Base-by-base conservation (phyloP, 2,888 invertebrate species). In the Sinodicranocentrus sp. region DNA sequence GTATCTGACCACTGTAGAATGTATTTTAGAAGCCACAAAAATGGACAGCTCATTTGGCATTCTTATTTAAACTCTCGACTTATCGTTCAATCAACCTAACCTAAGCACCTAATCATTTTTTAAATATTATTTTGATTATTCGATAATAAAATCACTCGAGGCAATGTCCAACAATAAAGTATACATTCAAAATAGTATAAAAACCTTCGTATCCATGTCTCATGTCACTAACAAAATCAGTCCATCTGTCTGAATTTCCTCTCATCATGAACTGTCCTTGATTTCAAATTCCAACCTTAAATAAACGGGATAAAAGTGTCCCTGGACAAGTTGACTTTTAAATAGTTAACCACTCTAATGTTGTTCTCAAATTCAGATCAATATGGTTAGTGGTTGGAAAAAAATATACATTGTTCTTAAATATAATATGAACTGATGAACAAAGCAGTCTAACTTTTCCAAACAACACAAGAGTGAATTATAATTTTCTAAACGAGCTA, bases 31-130 rank as follows among this genome's bases (percentile, higher is more conserved):
- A 78, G 78, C 78, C 78, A 78, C 78, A 68, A 23, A 68, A 70
- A 78, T 78, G 78, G 78, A 78, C 78, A 78, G 78, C 78, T 78
- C 70, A 28, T 78, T 78, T 78, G 78, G 78, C 70, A 70, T 59
- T 70, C 52, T 39, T 72, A 52, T 3, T 17, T 61, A n/a, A 10
- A n/a, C 21, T n/a, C 15, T 5, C 33, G 15, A 67, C 48, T 68
- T 23, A 26, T 39, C 65, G 17, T 48, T n/a, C n/a, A 26, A 65
- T 25, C 17, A 68, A 59, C 44, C 23, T 77, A 68, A 68, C 78
- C 78, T 78, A 78, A 78, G 78, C 78, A 78, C 78, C 78, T 78
- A 78, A 28, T 33, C 17, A 68, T 70, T 25, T 43, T 28, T 57
- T 67, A 44, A 61, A 73, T 48, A 71, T 54, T 13, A 61, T 73